phyloP scores from a whole-genome alignment of 2,888 invertebrate species.

The Lomographa bimaculata region DNA sequence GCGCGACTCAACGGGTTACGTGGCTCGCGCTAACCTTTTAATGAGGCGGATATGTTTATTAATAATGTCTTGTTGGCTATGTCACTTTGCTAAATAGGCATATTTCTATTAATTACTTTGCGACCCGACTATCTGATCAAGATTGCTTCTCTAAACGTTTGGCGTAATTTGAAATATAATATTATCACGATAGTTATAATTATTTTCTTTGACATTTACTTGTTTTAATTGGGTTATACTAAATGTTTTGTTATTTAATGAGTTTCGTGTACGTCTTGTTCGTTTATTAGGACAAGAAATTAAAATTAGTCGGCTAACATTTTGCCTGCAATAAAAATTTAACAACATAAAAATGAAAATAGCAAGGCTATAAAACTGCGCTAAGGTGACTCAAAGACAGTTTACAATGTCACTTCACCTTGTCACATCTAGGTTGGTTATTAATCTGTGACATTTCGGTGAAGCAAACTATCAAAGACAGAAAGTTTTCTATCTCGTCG shows the following conservation, averaged over 20 bases:
- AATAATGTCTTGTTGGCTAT: slow-evolving; percentile 28
- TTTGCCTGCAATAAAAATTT: slow-evolving; percentile 1
- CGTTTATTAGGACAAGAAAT: no score
- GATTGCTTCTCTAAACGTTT: slow-evolving; percentile 2
- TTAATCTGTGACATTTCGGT: slow-evolving; percentile 12
- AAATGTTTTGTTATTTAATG: no score
- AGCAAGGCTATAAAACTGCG: slow-evolving; percentile 2
- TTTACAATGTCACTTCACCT: slow-evolving; percentile 5
- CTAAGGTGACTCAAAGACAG: slow-evolving; percentile 5
- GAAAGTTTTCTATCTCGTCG: no score
- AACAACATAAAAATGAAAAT: slow-evolving; percentile 8
- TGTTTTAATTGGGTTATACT: no score
- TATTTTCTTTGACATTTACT: no score
- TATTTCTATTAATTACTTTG: slow-evolving; percentile 13
- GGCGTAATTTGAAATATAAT: no score
- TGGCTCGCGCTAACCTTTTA: slow-evolving; percentile 43
- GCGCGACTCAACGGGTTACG: slow-evolving; percentile 44
- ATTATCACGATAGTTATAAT: no score
- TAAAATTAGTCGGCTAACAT: not conserved
- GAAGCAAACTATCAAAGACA: no score
- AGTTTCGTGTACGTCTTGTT: no score
- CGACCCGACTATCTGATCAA: slow-evolving; percentile 1
- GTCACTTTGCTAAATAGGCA: slow-evolving; percentile 17
- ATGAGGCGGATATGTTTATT: slow-evolving; percentile 34
- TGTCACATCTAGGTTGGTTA: slow-evolving; percentile 6